Evolutionary conservation across 2,797 vertebrate species (phyloP).

Genomic region (Peromyscus eremicus): DNA sequence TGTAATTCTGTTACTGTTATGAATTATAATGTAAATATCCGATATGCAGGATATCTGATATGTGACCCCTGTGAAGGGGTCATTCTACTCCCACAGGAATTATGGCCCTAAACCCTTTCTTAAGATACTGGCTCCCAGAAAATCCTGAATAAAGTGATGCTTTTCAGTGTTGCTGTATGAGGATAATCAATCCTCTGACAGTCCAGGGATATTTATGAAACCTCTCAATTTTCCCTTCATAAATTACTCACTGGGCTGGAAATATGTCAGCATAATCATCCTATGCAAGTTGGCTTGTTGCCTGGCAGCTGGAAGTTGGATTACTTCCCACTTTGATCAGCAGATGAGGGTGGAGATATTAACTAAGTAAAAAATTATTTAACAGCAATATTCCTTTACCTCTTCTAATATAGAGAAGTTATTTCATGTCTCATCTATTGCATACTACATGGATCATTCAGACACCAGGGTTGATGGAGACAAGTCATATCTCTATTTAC

Average conservation of each 20-base stretch:
- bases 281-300: background rate
- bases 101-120: background rate
- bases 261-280: background rate
- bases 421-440: constrained; percentile 71
- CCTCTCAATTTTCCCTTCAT: background rate
- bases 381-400: constrained; percentile 79
- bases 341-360: background rate
- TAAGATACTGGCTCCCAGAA: background rate
- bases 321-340: background rate
- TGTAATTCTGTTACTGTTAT: background rate
- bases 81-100: background rate
- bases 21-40: background rate
- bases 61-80: background rate
- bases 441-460: constrained; percentile 83
- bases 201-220: background rate
- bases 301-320: background rate
- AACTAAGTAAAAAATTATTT: background rate
- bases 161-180: background rate
- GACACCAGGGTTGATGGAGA: constrained; percentile 59
- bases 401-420: constrained; percentile 84
- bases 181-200: background rate
- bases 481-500: constrained; percentile 82
- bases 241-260: background rate
- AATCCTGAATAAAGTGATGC: background rate
- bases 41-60: background rate